Evolutionary conservation across 2,797 vertebrate species (phyloP), one percentile per base, ranked within the genome.

Genomic region (Labroides dimidiatus): DNA sequence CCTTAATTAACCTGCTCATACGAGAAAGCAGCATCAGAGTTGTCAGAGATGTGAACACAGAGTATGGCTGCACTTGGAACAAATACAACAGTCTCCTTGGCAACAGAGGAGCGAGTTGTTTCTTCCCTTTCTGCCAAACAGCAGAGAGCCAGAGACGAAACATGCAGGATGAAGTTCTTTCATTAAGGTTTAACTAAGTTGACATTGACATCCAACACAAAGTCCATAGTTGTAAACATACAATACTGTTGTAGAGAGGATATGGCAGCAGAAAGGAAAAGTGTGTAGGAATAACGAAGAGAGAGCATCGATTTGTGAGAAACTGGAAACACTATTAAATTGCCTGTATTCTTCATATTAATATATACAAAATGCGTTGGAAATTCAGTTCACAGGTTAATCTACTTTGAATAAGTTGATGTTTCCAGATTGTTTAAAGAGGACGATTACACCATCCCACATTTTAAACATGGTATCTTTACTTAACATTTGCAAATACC

Each of bases 51-150:
- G 77, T 69, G 54, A 75, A 84, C 76, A 77, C 67, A 36, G 70
- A 85, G 63, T 48, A 51, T 52, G 63, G 47, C 72, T 83, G 63
- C 82, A 69, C 71, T 78, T 61, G 47, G 74, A 74, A 56, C 24
- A 75, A 72, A 75, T 77, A 75, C 64, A 77, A 68, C 37, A 57
- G 89, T 92, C 82, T 84, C 92, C 89, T 91, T 93, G 88, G 91
- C 86, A 94, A 93, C 92, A 85, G 72, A 75, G 61, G 84, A 86
- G 27, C 77, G 67, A 86, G 77, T 88, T 82, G 48, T 71, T 64
- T 90, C 71, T 80, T 80, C 77, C 62, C 70, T 36, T 62, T 36
- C 62, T 81, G 80, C 36, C 80, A 86, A 89, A 89, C 82, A 69
- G 84, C 45, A 12, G 63, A 13, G 60, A 80, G 64, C 64, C 66